These are phyloP conservation scores for Nomada fabriciana DNA, from an alignment of 2,888 invertebrate genomes.

Conservation along the genomic window DNA sequence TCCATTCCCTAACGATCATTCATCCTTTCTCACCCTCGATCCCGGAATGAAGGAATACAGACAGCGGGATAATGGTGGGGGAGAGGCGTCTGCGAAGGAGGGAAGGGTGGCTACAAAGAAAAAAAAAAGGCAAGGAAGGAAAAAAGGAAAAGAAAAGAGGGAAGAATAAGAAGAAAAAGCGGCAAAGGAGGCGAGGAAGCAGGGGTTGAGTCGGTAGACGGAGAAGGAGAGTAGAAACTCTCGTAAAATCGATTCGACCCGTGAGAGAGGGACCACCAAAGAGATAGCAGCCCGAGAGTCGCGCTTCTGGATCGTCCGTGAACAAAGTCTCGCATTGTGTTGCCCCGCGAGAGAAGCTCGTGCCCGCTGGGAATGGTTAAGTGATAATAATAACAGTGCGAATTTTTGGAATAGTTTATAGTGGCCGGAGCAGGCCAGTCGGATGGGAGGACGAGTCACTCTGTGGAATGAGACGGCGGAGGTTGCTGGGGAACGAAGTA, in stretches of 20 bases:
- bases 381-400: constrained; percentile 79
- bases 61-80: constrained; percentile 32
- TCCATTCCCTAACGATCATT: constrained; percentile 64
- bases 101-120: neutral
- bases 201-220: neutral
- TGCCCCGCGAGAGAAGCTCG: constrained; percentile 17
- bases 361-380: constrained; percentile 70
- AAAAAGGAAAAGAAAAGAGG: neutral
- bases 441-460: neutral
- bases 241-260: constrained; percentile 69
- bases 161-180: constrained; percentile 5
- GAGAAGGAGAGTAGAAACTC: constrained; percentile 60
- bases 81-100: neutral
- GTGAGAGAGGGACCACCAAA: constrained; percentile 61
- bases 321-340: constrained; percentile 72
- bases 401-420: constrained; percentile 79
- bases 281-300: constrained; percentile 50
- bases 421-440: constrained; percentile 6
- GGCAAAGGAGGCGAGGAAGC: neutral
- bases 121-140: neutral
- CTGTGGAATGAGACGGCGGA: constrained; percentile 12
- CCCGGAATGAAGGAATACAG: constrained; percentile 53
- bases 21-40: constrained; percentile 66
- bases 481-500: constrained; percentile 12
- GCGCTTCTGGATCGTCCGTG: constrained; percentile 52